Conservation (phyloP, 2,113 vertebrate genomes). For the Cryptoleucopteryx plumbea region DNA sequence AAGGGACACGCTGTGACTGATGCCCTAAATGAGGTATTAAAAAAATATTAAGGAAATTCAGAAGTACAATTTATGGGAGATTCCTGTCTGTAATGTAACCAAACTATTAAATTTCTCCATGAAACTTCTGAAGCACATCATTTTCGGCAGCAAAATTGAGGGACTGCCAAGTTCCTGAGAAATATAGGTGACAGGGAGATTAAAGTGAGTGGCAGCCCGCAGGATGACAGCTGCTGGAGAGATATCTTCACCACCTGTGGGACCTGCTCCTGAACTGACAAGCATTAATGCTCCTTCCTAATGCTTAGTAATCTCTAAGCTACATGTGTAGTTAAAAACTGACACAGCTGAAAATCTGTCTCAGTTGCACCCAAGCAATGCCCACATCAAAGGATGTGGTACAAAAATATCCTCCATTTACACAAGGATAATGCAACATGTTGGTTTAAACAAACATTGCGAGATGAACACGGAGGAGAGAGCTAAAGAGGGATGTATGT, state of each 20-base stretch:
- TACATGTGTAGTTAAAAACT: not conserved
- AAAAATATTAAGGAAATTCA: constrained; percentile 1
- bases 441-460: not conserved
- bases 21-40: not conserved
- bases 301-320: not conserved
- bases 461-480: rapidly evolving
- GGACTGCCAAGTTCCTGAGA: not conserved
- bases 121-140: constrained; percentile 18
- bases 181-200: not conserved
- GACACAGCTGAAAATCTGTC: not conserved
- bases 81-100: not conserved
- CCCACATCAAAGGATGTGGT: not conserved
- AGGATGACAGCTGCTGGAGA: constrained; percentile 4
- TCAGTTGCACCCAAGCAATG: not conserved
- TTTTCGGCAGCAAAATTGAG: not conserved
- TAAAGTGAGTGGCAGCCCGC: not conserved
- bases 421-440: not conserved
- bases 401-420: not conserved
- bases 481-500: not conserved
- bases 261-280: not conserved
- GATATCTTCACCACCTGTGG: constrained; percentile 34
- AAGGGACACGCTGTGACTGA: not conserved
- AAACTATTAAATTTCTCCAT: constrained; percentile 8
- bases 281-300: not conserved
- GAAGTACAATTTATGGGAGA: not conserved